phyloP scores from a whole-genome alignment of 2,888 invertebrate genomes.

The Aromia moschata region DNA sequence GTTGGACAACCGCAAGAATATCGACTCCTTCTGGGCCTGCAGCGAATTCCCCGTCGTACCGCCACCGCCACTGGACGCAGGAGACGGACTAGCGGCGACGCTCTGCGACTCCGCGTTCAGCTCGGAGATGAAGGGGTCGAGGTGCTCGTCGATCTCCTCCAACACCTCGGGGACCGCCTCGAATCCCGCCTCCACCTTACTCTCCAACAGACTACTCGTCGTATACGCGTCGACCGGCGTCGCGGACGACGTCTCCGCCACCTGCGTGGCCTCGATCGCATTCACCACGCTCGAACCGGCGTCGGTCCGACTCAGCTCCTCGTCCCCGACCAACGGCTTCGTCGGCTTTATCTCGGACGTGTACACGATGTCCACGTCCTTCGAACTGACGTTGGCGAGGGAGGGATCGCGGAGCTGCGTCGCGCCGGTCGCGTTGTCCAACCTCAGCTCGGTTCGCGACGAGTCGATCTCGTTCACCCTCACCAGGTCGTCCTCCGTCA shows the following conservation, averaged over 20 bases:
- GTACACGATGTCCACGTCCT: slow-evolving; percentile 34
- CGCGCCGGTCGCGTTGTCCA: not conserved
- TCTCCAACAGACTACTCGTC: not conserved
- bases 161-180: too few species aligned
- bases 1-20: slow-evolving; percentile 95
- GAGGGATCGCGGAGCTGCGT: not conserved
- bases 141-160: too few species aligned
- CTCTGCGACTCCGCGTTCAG: slow-evolving; percentile 65
- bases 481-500: slow-evolving; percentile 5
- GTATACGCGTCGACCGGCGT: too few species aligned
- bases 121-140: slow-evolving; percentile 67
- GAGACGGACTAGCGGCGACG: slow-evolving; percentile 54
- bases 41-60: slow-evolving; percentile 47
- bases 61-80: slow-evolving; percentile 42
- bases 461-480: not conserved
- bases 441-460: not conserved
- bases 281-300: not conserved
- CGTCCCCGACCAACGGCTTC: slow-evolving; percentile 47
- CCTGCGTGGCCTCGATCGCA: too few species aligned
- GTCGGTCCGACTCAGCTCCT: not conserved
- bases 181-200: too few species aligned
- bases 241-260: too few species aligned
- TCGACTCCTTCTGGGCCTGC: slow-evolving; percentile 84
- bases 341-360: slow-evolving; percentile 61
- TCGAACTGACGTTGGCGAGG: too few species aligned